Evolutionary conservation across 2,888 invertebrate genomes (phyloP), one percentile per base, ranked within the genome.

Genomic region (Megalurothrips usitatus): DNA sequence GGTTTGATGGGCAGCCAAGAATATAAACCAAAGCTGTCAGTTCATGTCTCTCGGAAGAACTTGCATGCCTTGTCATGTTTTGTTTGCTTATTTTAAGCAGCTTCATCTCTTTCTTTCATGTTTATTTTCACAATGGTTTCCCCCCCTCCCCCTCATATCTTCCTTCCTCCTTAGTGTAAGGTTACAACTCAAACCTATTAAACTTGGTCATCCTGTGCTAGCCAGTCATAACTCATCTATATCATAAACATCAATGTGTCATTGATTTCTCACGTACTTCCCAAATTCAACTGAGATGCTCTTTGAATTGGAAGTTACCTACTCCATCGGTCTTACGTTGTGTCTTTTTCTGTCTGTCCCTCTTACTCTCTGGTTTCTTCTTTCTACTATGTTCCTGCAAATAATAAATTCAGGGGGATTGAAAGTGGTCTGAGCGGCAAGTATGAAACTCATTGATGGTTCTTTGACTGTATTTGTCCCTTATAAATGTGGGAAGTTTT

Each of bases 81-180:
- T 79, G 26, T 78, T 79, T 82, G 80, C 83, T 83, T 83, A 10
- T 58, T 58, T 58, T 58, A 81, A 83, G 83, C 83, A 83, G 58
- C 58, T 58, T 58, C 58, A 43, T 43, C 34, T 43, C 34, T 58
- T 58, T 17, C n/a, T 17, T 14, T 58, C 58, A 83, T 83, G 83
- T 83, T 81, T 82, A 81, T 82, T 82, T 83, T 83, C 34, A 82
- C 82, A 83, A 82, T 58, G 58, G 14, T 58, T 58, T 58, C 14
- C 17, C 19, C 6, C 58, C 52, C 52, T 14, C n/a, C n/a, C n/a
- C n/a, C n/a, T n/a, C 34, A 43, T 58, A 58, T 58, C 34, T 43
- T 43, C 58, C 26, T 75, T 75, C 68, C 23, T 75, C 68, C 68
- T 75, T 75, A 75, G 68, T 75, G 68, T 75, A 75, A 75, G 68